These are phyloP conservation scores for Bombus waltoni DNA, from an alignment of 1,140 invertebrate genomes.

Conservation along the genomic window DNA sequence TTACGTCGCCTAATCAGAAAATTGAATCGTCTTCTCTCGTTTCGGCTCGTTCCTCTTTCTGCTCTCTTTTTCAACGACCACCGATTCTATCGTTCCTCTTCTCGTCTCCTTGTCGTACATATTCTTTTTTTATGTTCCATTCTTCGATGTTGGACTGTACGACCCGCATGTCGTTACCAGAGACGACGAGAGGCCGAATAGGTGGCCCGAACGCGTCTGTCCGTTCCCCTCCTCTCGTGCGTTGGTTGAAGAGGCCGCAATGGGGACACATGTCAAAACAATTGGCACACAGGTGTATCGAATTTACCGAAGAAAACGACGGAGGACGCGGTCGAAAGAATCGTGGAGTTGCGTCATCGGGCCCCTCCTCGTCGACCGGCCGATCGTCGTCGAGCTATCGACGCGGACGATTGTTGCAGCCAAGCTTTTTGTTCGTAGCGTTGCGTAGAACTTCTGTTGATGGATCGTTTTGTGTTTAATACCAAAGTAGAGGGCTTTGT, in stretches of 20 bases:
- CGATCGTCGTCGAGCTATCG: constrained; percentile 35
- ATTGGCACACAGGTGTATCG: constrained; percentile 79
- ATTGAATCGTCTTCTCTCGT: constrained; percentile 73
- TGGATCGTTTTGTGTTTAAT: background rate
- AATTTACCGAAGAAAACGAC: constrained; percentile 69
- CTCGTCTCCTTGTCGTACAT: background rate
- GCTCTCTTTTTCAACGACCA: constrained; percentile 24
- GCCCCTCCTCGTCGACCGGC: background rate
- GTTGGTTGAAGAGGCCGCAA: constrained; percentile 67
- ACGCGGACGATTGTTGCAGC: background rate
- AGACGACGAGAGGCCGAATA: constrained; percentile 62
- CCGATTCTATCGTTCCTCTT: background rate
- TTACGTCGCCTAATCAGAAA: constrained; percentile 74
- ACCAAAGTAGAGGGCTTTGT: background rate
- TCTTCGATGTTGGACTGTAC: constrained; percentile 68
- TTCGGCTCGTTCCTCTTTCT: constrained; percentile 10
- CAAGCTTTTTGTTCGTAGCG: background rate
- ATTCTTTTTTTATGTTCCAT: background rate
- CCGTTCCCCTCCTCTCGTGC: constrained; percentile 45
- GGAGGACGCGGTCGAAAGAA: constrained; percentile 62
- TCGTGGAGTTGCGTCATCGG: constrained; percentile 61
- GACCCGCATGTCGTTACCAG: constrained; percentile 73
- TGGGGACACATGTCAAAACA: constrained; percentile 81
- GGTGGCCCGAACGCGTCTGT: constrained; percentile 63
- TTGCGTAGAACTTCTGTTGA: background rate